phyloP scores from a whole-genome alignment of 2,113 vertebrate genomes.

The Zosterops lateralis region DNA sequence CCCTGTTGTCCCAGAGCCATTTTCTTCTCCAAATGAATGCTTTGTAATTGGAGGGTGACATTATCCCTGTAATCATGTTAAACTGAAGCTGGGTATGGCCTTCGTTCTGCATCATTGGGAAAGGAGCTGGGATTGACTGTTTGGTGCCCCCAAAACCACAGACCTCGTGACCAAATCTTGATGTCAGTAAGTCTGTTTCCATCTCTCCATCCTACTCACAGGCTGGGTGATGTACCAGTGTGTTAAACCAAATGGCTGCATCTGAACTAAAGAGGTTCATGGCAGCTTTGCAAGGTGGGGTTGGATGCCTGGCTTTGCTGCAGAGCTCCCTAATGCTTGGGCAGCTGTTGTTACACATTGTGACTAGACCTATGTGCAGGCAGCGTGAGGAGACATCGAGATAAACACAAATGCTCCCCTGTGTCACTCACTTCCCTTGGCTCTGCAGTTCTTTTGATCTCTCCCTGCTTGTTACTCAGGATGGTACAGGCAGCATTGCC shows the following conservation, averaged over 20 bases:
- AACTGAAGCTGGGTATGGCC: background rate
- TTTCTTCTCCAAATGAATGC: background rate
- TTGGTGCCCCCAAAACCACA: background rate
- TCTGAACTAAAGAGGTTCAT: background rate
- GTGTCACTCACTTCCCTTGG: background rate
- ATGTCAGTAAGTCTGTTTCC: background rate
- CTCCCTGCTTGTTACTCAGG: background rate
- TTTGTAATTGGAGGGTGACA: background rate
- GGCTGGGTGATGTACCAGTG: background rate
- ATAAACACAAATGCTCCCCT: background rate
- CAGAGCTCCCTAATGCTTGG: background rate
- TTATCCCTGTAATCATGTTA: background rate
- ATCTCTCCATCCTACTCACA: background rate
- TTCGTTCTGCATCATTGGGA: background rate
- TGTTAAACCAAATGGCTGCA: background rate
- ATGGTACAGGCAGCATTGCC: background rate
- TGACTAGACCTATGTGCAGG: background rate
- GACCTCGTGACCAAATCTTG: fast-evolving
- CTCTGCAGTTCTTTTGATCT: background rate
- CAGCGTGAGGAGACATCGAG: background rate
- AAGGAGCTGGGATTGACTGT: background rate
- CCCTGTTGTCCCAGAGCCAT: background rate
- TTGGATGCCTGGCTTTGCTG: background rate
- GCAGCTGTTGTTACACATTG: fast-evolving
- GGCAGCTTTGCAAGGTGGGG: background rate